Base-by-base conservation (phyloP, 2,797 vertebrate genomes). In the Amphiprion clarkii region DNA sequence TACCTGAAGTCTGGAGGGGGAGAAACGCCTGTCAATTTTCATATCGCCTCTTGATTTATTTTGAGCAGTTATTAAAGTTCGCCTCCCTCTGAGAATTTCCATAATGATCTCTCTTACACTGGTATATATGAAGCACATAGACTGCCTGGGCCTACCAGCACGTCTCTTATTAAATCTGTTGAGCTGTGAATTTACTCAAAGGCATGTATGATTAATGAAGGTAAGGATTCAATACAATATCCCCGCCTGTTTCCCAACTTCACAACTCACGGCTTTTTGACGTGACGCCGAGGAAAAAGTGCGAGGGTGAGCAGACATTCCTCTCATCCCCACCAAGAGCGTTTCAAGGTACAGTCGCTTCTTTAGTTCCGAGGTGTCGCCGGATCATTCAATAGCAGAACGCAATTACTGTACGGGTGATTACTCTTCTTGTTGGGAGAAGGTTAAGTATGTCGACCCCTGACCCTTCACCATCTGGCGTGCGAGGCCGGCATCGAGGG, bases 121-220 rank as follows among this genome's bases (percentile, higher is more conserved):
- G 66, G 63, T 78, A 71, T 85, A 79, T 84, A 84, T 55, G 78
- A 84, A 72, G 66, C 79, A 60, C 85, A 77, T 48, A 61, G 75
- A 82, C 78, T 65, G 77, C 82, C 71, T 49, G 67, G 79, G 71
- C 79, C 82, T 68, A 82, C 78, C 53, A 76, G 79, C 71, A 62
- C 7, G 16, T 67, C 81, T 87, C 78, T 91, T 90, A 94, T 93
- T 92, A 92, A 90, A 93, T 93, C 90, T 91, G 87, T 76, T 73
- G 81, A 86, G 91, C 82, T 88, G 85, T 84, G 84, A 88, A 91
- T 92, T 88, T 88, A 92, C 91, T 93, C 87, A 87, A 84, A 92
- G 92, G 86, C 91, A 87, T 84, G 82, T 85, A 87, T 91, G 93
- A 93, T 92, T 91, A 87, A 94, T 94, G 92, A 88, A 87, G 72